These are phyloP conservation scores for Drosophila orosa DNA, from an alignment of 1,140 invertebrate genomes.

Conservation along the genomic window DNA sequence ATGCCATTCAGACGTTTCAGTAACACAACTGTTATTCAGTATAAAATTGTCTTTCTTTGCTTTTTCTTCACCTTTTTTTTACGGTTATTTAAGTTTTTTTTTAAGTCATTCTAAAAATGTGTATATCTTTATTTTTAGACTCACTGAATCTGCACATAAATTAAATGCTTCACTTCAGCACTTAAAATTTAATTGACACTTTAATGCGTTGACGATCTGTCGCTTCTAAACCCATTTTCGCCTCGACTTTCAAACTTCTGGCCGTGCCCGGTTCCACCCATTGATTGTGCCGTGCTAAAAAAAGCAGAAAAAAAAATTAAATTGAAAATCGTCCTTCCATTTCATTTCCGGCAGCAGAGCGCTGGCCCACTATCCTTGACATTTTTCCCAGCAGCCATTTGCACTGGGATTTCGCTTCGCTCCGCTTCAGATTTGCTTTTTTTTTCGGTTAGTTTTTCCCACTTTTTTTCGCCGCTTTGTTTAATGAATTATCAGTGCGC, in stretches of 20 bases:
- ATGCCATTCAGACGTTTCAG: too few species aligned
- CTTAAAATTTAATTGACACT: slow-evolving; percentile 7
- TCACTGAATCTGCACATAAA: background rate
- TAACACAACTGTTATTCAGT: background rate
- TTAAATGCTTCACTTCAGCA: background rate
- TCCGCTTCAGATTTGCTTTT: slow-evolving; percentile 35
- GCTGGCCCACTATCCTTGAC: slow-evolving; percentile 66
- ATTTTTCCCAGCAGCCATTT: slow-evolving; percentile 60
- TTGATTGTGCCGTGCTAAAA: slow-evolving; percentile 1
- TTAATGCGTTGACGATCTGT: slow-evolving; percentile 3
- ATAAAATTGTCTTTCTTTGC: background rate
- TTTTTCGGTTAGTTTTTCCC: slow-evolving; percentile 1
- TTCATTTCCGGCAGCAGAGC: slow-evolving; percentile 45
- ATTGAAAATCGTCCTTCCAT: slow-evolving; percentile 21
- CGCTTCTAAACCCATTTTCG: slow-evolving; percentile 11
- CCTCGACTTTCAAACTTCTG: slow-evolving; percentile 4
- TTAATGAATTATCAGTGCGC: slow-evolving; percentile 70
- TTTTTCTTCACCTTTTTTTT: background rate
- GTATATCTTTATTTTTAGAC: background rate
- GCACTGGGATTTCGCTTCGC: slow-evolving; percentile 30
- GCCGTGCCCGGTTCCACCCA: background rate
- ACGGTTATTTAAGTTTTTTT: background rate
- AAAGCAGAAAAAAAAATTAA: slow-evolving; percentile 2
- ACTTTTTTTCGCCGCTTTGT: slow-evolving; percentile 45
- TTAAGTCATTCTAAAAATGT: too few species aligned